phyloP scores from a whole-genome alignment of 2,797 vertebrate genomes.

The Melanotaenia maccullochi region DNA sequence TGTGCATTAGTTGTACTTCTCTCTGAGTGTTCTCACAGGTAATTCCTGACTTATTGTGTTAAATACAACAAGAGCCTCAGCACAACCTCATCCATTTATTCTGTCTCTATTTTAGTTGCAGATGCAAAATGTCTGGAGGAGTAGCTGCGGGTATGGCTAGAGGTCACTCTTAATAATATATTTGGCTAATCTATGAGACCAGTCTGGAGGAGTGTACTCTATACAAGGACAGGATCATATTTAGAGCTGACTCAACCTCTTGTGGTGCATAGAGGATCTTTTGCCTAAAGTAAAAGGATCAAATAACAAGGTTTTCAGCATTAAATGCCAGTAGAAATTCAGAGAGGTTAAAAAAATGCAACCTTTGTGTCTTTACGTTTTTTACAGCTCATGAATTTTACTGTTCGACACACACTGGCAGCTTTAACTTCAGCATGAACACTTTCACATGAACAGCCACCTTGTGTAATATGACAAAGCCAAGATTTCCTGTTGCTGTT shows the following conservation, averaged over 20 bases:
- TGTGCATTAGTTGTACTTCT: neutral
- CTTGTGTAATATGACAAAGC: conserved; percentile 8
- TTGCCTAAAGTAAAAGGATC: conserved; percentile 20
- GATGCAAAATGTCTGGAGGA: neutral
- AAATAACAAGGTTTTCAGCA: conserved; percentile 29
- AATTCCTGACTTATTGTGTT: neutral
- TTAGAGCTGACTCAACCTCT: conserved; percentile 44
- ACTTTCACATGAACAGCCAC: conserved; percentile 9
- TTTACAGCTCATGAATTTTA: neutral
- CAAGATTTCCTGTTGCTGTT: neutral
- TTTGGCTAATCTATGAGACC: conserved; percentile 31
- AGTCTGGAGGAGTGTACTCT: conserved; percentile 4
- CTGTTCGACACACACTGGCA: neutral
- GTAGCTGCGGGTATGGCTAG: conserved; percentile 35
- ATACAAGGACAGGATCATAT: conserved; percentile 45
- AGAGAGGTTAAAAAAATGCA: neutral
- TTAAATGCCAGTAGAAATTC: conserved; percentile 1
- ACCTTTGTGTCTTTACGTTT: neutral
- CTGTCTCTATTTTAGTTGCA: neutral
- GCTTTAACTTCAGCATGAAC: conserved; percentile 4
- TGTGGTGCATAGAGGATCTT: conserved; percentile 28
- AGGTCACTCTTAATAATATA: conserved; percentile 40
- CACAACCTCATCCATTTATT: conserved; percentile 11
- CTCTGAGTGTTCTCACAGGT: neutral
- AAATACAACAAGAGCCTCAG: neutral